Percentiles rank a stretch among this genome's conserved stretches.
phyloP scores from a whole-genome alignment of 2,888 invertebrate genomes.

The Dysmachus trigonus region DNA sequence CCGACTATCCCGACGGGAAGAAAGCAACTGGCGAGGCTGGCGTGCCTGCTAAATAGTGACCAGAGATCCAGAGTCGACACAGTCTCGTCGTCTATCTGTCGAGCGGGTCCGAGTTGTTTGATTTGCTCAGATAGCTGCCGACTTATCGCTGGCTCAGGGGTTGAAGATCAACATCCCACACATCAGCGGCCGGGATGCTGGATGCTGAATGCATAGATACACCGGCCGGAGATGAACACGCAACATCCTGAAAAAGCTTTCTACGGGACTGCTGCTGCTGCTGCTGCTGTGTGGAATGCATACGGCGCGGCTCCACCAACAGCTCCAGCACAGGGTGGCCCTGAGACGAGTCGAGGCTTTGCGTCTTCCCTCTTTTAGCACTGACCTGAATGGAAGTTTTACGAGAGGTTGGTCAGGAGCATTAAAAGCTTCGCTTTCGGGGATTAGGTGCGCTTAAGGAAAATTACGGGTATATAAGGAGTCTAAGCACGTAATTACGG shows the following conservation, averaged over 20 bases:
- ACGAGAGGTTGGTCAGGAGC: slow-evolving; percentile 16
- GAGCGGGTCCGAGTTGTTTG: not conserved
- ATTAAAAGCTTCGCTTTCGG: slow-evolving; percentile 31
- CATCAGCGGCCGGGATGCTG: not conserved
- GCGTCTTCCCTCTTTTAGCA: not conserved
- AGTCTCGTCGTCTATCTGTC: not conserved
- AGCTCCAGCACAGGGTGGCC: not conserved
- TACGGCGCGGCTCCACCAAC: not conserved
- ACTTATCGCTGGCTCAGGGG: slow-evolving; percentile 25
- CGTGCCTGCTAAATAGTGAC: not conserved
- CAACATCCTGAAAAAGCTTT: slow-evolving; percentile 24
- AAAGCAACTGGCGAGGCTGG: slow-evolving; percentile 10
- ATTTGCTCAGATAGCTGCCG: slow-evolving; percentile 25
- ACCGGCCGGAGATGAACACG: slow-evolving; percentile 6
- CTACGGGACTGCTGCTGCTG: too few species aligned
- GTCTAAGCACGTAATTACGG: slow-evolving; percentile 29
- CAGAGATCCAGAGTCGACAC: not conserved
- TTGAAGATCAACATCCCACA: slow-evolving; percentile 37
- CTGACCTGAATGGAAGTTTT: slow-evolving; percentile 28
- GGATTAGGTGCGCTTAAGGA: slow-evolving; percentile 27
- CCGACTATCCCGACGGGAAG: not conserved
- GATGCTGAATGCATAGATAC: slow-evolving; percentile 31
- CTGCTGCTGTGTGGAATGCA: slow-evolving; percentile 15
- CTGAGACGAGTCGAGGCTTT: not conserved
- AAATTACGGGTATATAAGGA: slow-evolving; percentile 23